Evolutionary conservation across 2,888 invertebrate genomes (phyloP), one percentile per base, ranked within the genome.

Genomic region (Leucoptera coffeella): DNA sequence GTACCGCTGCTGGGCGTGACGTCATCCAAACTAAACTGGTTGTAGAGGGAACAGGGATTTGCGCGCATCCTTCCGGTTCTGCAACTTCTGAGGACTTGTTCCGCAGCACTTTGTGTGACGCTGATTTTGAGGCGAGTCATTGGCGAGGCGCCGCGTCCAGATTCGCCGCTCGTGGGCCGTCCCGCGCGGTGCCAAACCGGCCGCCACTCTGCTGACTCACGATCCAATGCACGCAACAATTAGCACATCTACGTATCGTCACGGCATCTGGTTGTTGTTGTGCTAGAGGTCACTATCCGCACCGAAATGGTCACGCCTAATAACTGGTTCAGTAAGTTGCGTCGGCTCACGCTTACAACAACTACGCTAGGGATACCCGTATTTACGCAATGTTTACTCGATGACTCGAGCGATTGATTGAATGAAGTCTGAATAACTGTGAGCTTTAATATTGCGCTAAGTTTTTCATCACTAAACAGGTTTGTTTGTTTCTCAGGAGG

Each of bases 51-150:
- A 65, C 69, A 65, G 65, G 69, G 69, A 69, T 67, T 67, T 65
- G 60, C 62, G 60, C 52, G 64, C 55, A 69, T 69, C 67, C 69
- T 69, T 69, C 69, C 69, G 69, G 69, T 69, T 69, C 64, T 65
- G 64, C 57, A 46, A 64, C 65, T 55, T 58, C n/a, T 50, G 50
- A 38, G 52, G 65, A 65, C 67, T 64, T 61, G 69, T 69, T 67
- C 64, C 55, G 62, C 59, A 59, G 58, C 64, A 59, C 64, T 64
- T 62, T 58, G 50, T 27, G n/a, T n/a, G n/a, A n/a, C n/a, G n/a
- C n/a, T n/a, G n/a, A n/a, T n/a, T n/a, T n/a, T n/a, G n/a, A n/a
- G n/a, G n/a, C n/a, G n/a, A n/a, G n/a, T n/a, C n/a, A n/a, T n/a
- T n/a, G n/a, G n/a, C n/a, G n/a, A n/a, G n/a, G n/a, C n/a, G n/a